Evolutionary conservation across 37 sponge, comb jelly and placozoan species (phyloP), one percentile per base, ranked within the genome.

Genomic region (Hexactinellida sp.): DNA sequence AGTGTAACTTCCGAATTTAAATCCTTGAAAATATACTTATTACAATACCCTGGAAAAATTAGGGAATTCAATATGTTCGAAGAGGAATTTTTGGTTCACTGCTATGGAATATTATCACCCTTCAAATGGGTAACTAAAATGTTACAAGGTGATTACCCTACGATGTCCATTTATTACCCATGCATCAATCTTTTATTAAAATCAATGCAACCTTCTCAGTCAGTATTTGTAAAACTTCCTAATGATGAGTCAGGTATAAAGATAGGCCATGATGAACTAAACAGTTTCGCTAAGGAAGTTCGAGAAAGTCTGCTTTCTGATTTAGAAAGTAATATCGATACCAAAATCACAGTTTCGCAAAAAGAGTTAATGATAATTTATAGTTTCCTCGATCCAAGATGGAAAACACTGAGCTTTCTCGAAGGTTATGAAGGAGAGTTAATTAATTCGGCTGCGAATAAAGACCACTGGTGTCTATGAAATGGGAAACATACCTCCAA

Each of bases 61-160:
- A 63, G 5, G 30, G 13, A 41, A 63, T 28, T 63, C 3, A 63
- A 63, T 63, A 28, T 25, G 3, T 63, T 28, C 76, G 34, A 63
- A 63, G 76, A 63, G 76, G 25, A 63, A 63, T 63, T 63, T 63
- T 63, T 23, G 76, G 34, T n/a, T 63, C 10, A 41, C 47, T 41
- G 47, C 34, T 25, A 63, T 63, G 76, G 76, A 63, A 28, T 63
- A 3, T 28, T 63, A 10, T 63, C 76, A 23, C 25, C 25, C 3
- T 32, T 32, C 76, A 63, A 63, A 63, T 63, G 76, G 76, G 76
- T 63, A 28, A 63, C 76, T n/a, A 63, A 63, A 63, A 32, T 63
- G 34, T 47, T 47, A 16, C 52, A 47, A 47, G 52, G 52, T n/a
- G 52, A 47, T 16, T 23, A 63, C 34, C 34, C 25, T 63, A 23